A percentile compares a stretch with the other conserved stretches of the same genome.
These are phyloP conservation scores for Cheilosia variabilis DNA, from an alignment of 2,888 invertebrate species.

Conservation along the genomic window DNA sequence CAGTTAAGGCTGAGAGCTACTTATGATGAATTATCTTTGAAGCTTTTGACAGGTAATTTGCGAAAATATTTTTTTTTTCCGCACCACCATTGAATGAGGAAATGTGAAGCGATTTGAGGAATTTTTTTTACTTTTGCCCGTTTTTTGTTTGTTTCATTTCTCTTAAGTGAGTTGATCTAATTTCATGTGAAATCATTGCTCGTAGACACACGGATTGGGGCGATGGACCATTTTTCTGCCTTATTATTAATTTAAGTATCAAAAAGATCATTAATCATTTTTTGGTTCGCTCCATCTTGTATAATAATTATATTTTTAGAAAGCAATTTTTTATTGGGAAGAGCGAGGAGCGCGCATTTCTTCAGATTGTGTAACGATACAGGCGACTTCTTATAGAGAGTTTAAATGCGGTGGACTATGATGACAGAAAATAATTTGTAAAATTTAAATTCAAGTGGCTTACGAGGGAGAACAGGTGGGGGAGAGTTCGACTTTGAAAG, in stretches of 20 bases:
- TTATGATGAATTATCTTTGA: constrained; percentile 65
- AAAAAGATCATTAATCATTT: constrained; percentile 69
- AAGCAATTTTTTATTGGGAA: constrained; percentile 36
- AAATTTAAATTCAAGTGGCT: constrained; percentile 15
- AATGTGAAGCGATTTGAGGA: constrained; percentile 13
- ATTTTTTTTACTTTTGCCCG: background rate
- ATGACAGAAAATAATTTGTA: constrained; percentile 15
- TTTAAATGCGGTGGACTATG: constrained; percentile 1
- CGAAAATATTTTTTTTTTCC: constrained; percentile 39
- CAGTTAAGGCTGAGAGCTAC: background rate
- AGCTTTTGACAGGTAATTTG: constrained; percentile 68
- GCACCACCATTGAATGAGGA: constrained; percentile 12
- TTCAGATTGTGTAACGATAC: constrained; percentile 34
- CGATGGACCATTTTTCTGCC: constrained; percentile 25
- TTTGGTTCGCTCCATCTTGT: constrained; percentile 14
- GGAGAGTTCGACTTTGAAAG: background rate
- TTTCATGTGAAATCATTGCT: constrained; percentile 39
- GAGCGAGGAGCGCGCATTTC: constrained; percentile 11
- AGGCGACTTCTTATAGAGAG: constrained; percentile 11
- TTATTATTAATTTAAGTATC: constrained; percentile 59
- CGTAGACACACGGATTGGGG: constrained; percentile 15
- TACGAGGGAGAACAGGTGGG: constrained; percentile 20
- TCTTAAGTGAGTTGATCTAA: constrained; percentile 65
- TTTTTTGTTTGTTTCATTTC: constrained; percentile 5
- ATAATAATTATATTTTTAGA: constrained; percentile 48